Evolutionary conservation across 1,140 invertebrate genomes (phyloP).

Genomic region (Drosophila novamexicana): DNA sequence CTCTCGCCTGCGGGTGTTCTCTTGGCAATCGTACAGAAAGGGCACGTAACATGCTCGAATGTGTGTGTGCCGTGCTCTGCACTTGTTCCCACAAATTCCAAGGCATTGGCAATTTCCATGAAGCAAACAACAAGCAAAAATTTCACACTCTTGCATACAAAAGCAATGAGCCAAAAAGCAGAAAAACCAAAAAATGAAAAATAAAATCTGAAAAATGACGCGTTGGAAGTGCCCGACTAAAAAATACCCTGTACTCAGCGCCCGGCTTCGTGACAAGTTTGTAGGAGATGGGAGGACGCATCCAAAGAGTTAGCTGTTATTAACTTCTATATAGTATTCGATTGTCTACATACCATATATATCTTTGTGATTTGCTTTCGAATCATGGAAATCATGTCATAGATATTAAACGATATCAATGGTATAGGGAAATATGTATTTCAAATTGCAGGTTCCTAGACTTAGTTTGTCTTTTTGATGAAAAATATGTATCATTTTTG

Average conservation of each 20-base stretch:
- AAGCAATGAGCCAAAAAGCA: conserved; percentile 34
- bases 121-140: conserved; percentile 68
- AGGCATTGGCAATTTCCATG: conserved; percentile 80
- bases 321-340: no score
- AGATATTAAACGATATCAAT: no score
- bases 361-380: no score
- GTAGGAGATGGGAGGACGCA: no score
- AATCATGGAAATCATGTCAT: no score
- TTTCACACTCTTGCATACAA: conserved; percentile 72
- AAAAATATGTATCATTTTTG: no score
- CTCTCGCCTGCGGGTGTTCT: conserved; percentile 75
- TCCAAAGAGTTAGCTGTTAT: no score
- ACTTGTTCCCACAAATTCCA: conserved; percentile 81
- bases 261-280: no score
- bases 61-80: conserved; percentile 41
- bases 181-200: conserved; percentile 1
- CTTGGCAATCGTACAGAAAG: conserved; percentile 17
- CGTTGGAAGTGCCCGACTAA: no score
- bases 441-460: neutral
- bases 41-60: conserved; percentile 65
- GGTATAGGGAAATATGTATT: no score
- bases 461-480: neutral
- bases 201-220: conserved; percentile 13
- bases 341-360: no score
- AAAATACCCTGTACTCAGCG: no score